Evolutionary conservation across 2,113 vertebrate species (phyloP), one percentile per base, ranked within the genome.

Genomic region (Zeus faber): DNA sequence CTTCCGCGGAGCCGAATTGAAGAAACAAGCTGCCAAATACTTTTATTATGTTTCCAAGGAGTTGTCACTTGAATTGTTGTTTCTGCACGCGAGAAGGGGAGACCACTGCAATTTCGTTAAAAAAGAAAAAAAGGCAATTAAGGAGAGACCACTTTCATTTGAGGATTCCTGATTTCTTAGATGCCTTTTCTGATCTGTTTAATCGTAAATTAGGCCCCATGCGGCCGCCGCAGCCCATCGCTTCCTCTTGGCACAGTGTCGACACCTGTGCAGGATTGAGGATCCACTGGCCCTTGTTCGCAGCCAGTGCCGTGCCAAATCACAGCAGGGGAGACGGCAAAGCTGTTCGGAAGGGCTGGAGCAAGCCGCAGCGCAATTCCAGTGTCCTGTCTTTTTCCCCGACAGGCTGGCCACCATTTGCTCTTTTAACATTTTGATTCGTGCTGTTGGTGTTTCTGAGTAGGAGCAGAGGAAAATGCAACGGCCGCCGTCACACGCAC

Each of bases 1-100:
- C 93, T 98, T 95, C 93, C 88, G 94, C 93, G 94, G 93, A 95
- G 83, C 87, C 97, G 90, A 96, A 93, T 98, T 94, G 94, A 93
- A 93, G 90, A 91, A 92, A 76, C 74, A 31, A 90, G 79, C 77
- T 92, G 87, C 88, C 59, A 25, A 79, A 40, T 81, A 10, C 9
- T 81, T n/a, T 83, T 82, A 77, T 86, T 89, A 75, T 86, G 77
- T 90, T 88, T 82, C 80, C 18, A 84, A 76, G 84, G 89, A 89
- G 75, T 83, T 88, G 73, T 83, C 77, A 75, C 74, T 73, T 77
- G 82, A 81, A 70, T 70, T 72, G 66, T 62, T 78, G 74, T 84
- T 79, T 73, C 68, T 49, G 49, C 76, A 60, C 76, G 68, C 62
- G 41, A 77, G 29, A 64, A 75, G 54, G 17, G 77, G 77, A 85